These are phyloP conservation scores for Empis livida DNA, from an alignment of 2,888 invertebrate species.

Conservation along the genomic window DNA sequence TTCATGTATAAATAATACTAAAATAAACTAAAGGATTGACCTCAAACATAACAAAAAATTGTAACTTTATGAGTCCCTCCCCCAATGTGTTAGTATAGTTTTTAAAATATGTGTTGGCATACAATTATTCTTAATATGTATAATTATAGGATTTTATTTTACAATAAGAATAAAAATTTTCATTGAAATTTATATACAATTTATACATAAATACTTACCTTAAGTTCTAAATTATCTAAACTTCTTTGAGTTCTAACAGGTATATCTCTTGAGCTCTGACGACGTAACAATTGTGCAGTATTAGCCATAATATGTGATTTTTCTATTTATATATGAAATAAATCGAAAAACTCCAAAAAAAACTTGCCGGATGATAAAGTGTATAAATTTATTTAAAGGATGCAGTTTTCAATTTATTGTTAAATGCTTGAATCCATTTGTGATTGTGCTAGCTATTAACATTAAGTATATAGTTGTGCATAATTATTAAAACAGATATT, in stretches of 20 bases:
- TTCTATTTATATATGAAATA: neutral
- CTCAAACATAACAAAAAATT: too few species aligned
- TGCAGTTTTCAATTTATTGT: constrained; percentile 5
- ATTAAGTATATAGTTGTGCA: neutral
- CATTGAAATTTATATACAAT: neutral
- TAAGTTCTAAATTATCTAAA: constrained; percentile 72
- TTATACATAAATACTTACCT: constrained; percentile 40
- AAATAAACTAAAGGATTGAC: too few species aligned
- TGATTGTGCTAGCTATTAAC: constrained; percentile 2
- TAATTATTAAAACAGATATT: neutral
- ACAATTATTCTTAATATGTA: too few species aligned
- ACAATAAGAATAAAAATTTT: neutral
- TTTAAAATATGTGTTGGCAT: too few species aligned
- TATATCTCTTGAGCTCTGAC: constrained; percentile 78
- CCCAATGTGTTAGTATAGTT: too few species aligned
- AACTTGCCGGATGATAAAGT: too few species aligned
- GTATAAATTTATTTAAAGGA: too few species aligned
- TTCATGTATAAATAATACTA: too few species aligned
- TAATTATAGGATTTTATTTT: too few species aligned
- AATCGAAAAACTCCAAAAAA: too few species aligned
- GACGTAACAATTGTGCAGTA: constrained; percentile 74
- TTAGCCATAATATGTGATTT: constrained; percentile 55
- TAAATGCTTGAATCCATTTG: constrained; percentile 12
- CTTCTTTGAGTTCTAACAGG: constrained; percentile 53
- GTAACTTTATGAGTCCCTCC: too few species aligned